These are phyloP conservation scores for Thaumatotibia leucotreta DNA, from an alignment of 1,140 invertebrate species.

Conservation along the genomic window DNA sequence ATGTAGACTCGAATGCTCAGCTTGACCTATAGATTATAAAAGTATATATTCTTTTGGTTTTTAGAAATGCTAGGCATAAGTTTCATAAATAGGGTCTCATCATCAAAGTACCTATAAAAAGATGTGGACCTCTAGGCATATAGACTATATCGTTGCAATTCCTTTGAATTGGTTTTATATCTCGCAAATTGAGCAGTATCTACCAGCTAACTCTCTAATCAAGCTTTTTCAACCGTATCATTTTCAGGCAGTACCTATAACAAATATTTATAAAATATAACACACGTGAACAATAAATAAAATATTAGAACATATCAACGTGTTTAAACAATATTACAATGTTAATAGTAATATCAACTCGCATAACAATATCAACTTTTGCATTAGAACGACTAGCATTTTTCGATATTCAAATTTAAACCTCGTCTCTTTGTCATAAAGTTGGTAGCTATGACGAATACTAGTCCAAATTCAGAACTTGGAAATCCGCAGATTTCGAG, in stretches of 20 bases:
- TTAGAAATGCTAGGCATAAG: not conserved
- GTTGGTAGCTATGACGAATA: too few relatives aligned
- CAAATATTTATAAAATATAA: too few relatives aligned
- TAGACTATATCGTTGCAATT: not conserved
- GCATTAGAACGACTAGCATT: too few relatives aligned
- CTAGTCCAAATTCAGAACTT: too few relatives aligned
- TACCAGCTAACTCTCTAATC: not conserved
- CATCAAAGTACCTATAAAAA: not conserved
- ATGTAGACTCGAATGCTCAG: too few relatives aligned
- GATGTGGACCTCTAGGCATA: not conserved
- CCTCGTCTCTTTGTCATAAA: too few relatives aligned
- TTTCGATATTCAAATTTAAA: too few relatives aligned
- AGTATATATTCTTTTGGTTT: not conserved
- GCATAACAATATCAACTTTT: not conserved
- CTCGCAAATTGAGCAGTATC: not conserved
- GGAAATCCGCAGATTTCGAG: too few relatives aligned
- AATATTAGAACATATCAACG: not conserved
- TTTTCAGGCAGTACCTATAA: not conserved
- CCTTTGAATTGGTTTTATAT: not conserved
- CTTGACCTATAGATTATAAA: not conserved
- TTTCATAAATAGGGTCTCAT: not conserved
- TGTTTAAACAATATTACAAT: too few relatives aligned
- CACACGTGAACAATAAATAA: too few relatives aligned
- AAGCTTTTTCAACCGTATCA: not conserved
- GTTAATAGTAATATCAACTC: not conserved